Evolutionary conservation across 2,113 vertebrate genomes (phyloP).

Genomic region (Sapayoa aenigma): DNA sequence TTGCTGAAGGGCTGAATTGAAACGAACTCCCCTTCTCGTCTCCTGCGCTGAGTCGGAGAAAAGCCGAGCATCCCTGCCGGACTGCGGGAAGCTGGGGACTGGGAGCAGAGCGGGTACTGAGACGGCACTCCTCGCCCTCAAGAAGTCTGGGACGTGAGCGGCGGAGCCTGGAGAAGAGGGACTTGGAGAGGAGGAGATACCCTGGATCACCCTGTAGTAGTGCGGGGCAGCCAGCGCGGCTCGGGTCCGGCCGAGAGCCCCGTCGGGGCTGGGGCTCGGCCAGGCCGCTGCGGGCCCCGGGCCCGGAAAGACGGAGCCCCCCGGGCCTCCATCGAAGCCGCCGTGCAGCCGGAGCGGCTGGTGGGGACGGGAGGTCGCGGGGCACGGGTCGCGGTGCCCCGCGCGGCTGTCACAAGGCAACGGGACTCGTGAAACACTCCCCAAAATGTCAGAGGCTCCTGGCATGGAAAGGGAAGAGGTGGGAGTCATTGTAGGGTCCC

Average conservation of each 20-base stretch:
- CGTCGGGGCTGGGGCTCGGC: neutral
- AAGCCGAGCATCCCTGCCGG: neutral
- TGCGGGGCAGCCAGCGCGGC: neutral
- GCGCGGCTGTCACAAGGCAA: rapidly evolving
- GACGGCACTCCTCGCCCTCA: neutral
- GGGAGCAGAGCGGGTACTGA: neutral
- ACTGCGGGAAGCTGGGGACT: neutral
- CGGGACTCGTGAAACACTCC: neutral
- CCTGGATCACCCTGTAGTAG: neutral
- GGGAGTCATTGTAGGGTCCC: neutral
- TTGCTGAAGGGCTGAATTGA: neutral
- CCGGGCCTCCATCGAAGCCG: neutral
- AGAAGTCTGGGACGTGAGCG: neutral
- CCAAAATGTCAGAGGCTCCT: neutral
- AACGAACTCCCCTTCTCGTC: neutral
- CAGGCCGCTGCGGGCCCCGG: too few relatives aligned
- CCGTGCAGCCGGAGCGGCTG: neutral
- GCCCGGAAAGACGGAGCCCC: too few relatives aligned
- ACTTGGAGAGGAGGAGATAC: neutral
- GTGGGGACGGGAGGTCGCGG: neutral
- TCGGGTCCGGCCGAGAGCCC: neutral
- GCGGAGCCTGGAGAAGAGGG: neutral
- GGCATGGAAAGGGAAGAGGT: too few relatives aligned
- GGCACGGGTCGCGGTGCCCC: neutral
- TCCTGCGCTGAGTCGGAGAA: too few relatives aligned